These are phyloP conservation scores for Columba guinea DNA, from an alignment of 2,797 vertebrate genomes.

Conservation along the genomic window DNA sequence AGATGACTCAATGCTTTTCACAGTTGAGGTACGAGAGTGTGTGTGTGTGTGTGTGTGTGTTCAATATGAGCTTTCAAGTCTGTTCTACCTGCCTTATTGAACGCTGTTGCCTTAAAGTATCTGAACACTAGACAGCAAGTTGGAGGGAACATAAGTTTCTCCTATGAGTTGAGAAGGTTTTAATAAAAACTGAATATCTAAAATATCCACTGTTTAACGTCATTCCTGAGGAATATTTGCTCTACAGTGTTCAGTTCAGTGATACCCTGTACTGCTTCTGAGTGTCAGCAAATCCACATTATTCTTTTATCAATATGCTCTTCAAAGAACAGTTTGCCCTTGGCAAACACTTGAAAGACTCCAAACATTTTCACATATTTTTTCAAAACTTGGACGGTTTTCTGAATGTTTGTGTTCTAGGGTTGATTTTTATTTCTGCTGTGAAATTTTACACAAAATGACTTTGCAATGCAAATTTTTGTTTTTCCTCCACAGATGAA, in stretches of 20 bases:
- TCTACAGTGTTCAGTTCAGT: neutral
- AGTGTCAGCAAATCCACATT: neutral
- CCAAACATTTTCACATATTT: neutral
- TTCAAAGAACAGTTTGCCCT: neutral
- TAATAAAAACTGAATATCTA: neutral
- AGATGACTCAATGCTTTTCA: neutral
- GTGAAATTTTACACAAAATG: neutral
- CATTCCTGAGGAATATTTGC: neutral
- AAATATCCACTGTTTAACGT: neutral
- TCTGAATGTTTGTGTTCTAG: neutral
- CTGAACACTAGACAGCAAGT: neutral
- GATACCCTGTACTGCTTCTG: neutral
- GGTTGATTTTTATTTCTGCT: neutral
- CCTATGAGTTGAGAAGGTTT: neutral
- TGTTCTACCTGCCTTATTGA: neutral
- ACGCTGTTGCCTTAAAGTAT: neutral
- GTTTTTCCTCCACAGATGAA: constrained; percentile 83
- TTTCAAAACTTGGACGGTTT: neutral
- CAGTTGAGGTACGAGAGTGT: neutral
- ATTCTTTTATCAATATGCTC: neutral
- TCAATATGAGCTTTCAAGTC: neutral
- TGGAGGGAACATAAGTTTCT: neutral
- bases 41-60: neutral
- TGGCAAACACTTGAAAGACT: neutral
- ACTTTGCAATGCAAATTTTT: neutral